Evolutionary conservation across 2,888 invertebrate species (phyloP), one percentile per base, ranked within the genome.

Genomic region (Eupithecia dodoneata): DNA sequence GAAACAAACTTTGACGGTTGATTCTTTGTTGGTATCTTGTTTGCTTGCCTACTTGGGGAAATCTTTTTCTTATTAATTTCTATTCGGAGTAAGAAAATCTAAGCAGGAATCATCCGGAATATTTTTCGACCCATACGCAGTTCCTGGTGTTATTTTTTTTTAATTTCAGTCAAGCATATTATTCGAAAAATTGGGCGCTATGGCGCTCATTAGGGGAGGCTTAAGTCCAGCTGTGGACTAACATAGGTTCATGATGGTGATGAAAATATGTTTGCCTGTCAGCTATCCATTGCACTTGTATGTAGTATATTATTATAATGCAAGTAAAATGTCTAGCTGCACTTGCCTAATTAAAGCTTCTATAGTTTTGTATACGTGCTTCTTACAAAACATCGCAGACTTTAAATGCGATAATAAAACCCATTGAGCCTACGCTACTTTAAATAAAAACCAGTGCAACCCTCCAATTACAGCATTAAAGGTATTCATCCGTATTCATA

Each of bases 401-500:
- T 69, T 70, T 70, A 30, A 49, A 47, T 47, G 18, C 18, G 10
- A 49, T 13, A 70, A 49, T 70, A 72, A 59, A 44, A 59, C 6
- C 30, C 59, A 18, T 30, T 72, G 45, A 72, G 44, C 59, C 45
- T 45, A 63, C 44, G 63, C n/a, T 49, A 52, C 41, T 18, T 59
- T 63, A 44, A 72, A 72, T 63, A 63, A 73, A 67, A 67, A 55
- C 55, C 44, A 52, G 13, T 72, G 59, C 72, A 75, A 52, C 69
- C 18, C 52, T 10, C 75, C 52, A 71, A 75, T 73, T 75, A 75
- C 73, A 15, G 45, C 42, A 69, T 47, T 52, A 59, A 75, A 78
- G 67, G 71, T 78, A 75, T 67, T 78, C 73, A 75, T 75, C 73
- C 73, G 49, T 69, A 75, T 55, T 52, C 72, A 77, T 74, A 83